A percentile compares a stretch with the other conserved stretches of the same genome.
Conservation (phyloP, 2,113 vertebrate species). For the Corvus moneduloides region DNA sequence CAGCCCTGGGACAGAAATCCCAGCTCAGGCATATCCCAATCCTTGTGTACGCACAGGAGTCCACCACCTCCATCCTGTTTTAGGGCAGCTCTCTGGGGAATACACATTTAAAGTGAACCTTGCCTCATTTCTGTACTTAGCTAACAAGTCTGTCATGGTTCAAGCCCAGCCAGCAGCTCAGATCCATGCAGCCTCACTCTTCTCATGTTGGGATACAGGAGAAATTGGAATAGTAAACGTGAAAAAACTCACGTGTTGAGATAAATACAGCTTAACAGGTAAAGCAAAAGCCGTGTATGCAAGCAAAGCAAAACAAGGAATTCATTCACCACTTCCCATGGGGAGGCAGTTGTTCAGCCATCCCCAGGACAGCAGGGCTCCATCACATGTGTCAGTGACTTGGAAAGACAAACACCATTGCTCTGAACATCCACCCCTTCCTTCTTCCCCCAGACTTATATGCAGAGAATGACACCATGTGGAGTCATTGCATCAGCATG, state of each 20-base stretch:
- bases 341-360: background rate
- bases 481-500: background rate
- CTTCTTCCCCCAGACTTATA: background rate
- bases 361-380: background rate
- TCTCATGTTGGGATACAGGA: background rate
- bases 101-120: background rate
- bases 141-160: background rate
- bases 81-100: background rate
- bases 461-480: background rate
- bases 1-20: background rate
- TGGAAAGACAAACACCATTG: background rate
- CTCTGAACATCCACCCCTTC: background rate
- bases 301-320: background rate
- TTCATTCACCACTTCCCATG: background rate
- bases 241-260: background rate
- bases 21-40: background rate
- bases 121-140: background rate
- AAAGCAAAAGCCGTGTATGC: background rate
- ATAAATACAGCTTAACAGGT: background rate
- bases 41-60: fast-evolving
- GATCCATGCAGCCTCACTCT: background rate
- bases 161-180: background rate
- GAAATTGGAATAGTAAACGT: background rate
- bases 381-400: fast-evolving
- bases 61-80: background rate